These are phyloP conservation scores for Andrena cerasifolii DNA, from an alignment of 1,140 invertebrate genomes.

Conservation along the genomic window DNA sequence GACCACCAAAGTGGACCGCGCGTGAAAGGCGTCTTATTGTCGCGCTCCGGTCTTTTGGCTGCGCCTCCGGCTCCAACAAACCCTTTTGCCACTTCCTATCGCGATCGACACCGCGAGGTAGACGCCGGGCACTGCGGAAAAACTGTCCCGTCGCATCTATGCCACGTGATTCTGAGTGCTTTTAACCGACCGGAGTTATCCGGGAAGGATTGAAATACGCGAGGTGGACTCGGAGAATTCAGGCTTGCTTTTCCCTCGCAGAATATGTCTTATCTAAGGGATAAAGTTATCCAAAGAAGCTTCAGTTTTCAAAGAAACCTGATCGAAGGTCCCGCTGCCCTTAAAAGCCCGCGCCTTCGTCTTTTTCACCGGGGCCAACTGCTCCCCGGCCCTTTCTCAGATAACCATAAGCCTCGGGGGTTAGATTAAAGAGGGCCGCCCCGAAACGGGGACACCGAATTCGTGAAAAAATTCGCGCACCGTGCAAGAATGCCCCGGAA, in stretches of 20 bases:
- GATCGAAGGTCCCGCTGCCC: no score
- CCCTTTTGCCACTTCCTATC: constrained; percentile 24
- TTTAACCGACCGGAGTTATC: not conserved
- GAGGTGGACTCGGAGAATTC: no score
- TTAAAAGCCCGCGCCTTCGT: no score
- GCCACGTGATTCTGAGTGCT: no score
- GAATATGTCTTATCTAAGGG: no score
- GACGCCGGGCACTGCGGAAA: not conserved
- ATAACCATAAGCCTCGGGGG: not conserved
- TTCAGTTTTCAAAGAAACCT: no score
- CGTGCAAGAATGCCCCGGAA: not conserved
- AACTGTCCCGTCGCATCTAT: not conserved
- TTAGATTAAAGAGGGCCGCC: not conserved
- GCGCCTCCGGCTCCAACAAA: not conserved
- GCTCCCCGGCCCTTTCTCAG: no score
- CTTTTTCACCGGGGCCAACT: no score
- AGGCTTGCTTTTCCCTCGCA: no score
- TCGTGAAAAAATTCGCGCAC: not conserved
- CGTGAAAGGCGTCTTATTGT: constrained; percentile 38
- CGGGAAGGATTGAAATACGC: not conserved
- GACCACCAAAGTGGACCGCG: constrained; percentile 40
- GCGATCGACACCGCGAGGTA: constrained; percentile 35
- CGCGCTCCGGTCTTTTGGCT: constrained; percentile 28
- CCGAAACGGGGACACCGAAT: not conserved
- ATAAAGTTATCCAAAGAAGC: no score